Base-by-base conservation (phyloP, 1,140 invertebrate genomes). In the Brachionus manjavacas region DNA sequence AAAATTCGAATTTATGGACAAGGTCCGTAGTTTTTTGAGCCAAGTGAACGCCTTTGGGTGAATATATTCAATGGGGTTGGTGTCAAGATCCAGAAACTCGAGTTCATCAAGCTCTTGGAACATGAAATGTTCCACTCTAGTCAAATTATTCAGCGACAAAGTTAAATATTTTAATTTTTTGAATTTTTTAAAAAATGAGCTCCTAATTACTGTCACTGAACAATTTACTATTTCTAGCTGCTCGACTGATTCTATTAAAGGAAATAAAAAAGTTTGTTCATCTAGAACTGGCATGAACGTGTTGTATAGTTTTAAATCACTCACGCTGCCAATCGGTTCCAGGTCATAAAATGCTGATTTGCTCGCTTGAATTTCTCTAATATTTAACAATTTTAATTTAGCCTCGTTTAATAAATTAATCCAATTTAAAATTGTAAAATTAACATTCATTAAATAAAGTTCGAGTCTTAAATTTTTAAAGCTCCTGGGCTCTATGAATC, bases 361-460 rank as follows among this genome's bases (percentile, higher is more conserved):
- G 2, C 8, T 12, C 28, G n/a, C 6, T 49, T 76, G 7, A 49
- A 49, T 12, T 25, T 76, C 8, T 76, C 72, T 76, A 46, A 76
- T 49, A 76, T 49, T 76, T n/a, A 76, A 25, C n/a, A 76, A n/a
- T 76, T 76, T 76, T 35, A 76, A 76, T 11, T 46, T 76, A 12
- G 43, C 25, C 31, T 25, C 12, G 31, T 76, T 23, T 16, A 76
- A 12, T 49, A 76, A 76, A 49, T 76, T 23, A 23, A 76, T 23
- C 72, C 72, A 76, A 76, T 76, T 76, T 49, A 76, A 25, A 25
- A 49, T 25, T 14, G 41, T 52, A 20, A 49, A 14, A 12, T 20
- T 35, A 25, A 49, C 20, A 25, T 76, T 76, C n/a, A 76, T 49
- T 25, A 76, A 20, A 76, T 76, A 46, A 23, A 76, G 25, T 23